Evolutionary conservation across 2,888 invertebrate genomes (phyloP).

Genomic region (Spilarctia lutea): DNA sequence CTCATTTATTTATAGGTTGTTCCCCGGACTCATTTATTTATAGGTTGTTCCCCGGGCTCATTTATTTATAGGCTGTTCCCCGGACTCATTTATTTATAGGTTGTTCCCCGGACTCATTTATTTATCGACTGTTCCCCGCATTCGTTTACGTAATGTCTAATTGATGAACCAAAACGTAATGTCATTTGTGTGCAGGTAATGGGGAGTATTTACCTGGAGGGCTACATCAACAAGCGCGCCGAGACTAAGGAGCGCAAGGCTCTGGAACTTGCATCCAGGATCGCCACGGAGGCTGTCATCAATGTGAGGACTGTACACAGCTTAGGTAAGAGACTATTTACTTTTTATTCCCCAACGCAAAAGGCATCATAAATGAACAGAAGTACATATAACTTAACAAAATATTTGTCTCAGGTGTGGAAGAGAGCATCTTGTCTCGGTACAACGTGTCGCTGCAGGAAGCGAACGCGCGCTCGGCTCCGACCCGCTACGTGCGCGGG

Average conservation of each 20-base stretch:
- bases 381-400: too few species aligned
- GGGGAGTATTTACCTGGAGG: slow-evolving; percentile 87
- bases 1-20: too few species aligned
- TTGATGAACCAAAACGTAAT: neutral
- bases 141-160: neutral
- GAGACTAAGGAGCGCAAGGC: slow-evolving; percentile 83
- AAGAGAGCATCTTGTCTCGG: slow-evolving; percentile 81
- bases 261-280: slow-evolving; percentile 86
- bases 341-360: neutral
- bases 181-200: slow-evolving; percentile 69
- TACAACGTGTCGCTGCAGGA: slow-evolving; percentile 79
- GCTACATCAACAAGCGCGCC: slow-evolving; percentile 83
- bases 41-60: too few species aligned
- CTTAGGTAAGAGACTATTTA: slow-evolving; percentile 71
- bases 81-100: too few species aligned
- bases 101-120: too few species aligned
- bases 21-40: too few species aligned
- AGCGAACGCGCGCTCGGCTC: slow-evolving; percentile 73
- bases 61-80: too few species aligned
- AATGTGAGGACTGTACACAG: slow-evolving; percentile 89
- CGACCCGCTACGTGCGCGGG: slow-evolving; percentile 86
- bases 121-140: too few species aligned
- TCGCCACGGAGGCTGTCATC: slow-evolving; percentile 88
- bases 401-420: slow-evolving; percentile 68
- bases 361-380: too few species aligned